Base-by-base conservation (phyloP, 2,888 invertebrate species). In the Drosophila merina region DNA sequence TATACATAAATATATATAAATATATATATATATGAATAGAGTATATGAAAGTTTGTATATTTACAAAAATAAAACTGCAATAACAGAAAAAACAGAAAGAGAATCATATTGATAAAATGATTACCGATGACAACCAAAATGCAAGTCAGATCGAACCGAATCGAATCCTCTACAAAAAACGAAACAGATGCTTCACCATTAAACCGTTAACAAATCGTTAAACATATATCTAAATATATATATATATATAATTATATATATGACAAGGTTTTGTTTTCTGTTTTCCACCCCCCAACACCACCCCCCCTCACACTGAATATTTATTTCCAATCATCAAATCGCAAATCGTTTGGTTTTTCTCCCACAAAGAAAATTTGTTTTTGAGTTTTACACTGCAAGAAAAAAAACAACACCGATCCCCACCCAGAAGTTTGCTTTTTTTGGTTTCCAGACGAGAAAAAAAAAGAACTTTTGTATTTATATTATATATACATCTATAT, bases 41-140 rank as follows among this genome's bases (percentile, higher is more conserved):
- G 68, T 74, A 85, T 76, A 74, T 75, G 47, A 69, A 69, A 60
- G 58, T 69, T 31, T 83, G 86, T 86, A 81, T 79, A 79, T 86
- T 86, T 86, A 83, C 86, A 85, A 70, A 40, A 30, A n/a, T n/a
- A 38, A 25, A 45, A 33, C 57, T 20, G 33, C 38, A 57, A 44
- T 58, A 28, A 58, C 48, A 57, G 50, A 54, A 67, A n/a, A 56
- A 50, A 68, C 51, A 20, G 1, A 1, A 20, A 20, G 20, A 20
- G 51, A 49, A 68, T 68, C 57, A 57, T 67, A 36, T 57, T 68
- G 56, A 56, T 66, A 68, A 63, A 51, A 49, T 68, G 66, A 68
- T 57, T 38, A 57, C 20, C 54, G 36, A 49, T 56, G 44, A 44
- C 49, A 67, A 68, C 69, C 57, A 57, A 68, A 67, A 64, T 64